Evolutionary conservation across 1,140 invertebrate genomes (phyloP), one percentile per base, ranked within the genome.

Genomic region (Micrasema minimum): DNA sequence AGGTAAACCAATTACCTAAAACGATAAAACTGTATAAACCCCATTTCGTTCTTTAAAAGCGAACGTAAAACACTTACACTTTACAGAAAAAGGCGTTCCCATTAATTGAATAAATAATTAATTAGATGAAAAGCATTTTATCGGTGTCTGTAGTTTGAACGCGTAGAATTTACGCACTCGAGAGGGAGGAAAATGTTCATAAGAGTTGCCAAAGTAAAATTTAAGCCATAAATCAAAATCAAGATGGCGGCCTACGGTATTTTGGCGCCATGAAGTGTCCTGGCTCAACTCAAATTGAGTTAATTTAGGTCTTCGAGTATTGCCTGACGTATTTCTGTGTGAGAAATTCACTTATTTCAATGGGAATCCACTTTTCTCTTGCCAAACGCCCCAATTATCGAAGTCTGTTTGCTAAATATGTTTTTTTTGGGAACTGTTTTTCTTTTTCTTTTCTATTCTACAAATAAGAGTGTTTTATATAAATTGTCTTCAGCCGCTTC

Each of bases 221-320:
- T 48, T 48, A 2, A 10, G 4, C 46, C 2, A 20, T 48, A 48
- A 48, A 48, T 48, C 46, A 48, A 48, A 48, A 22, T 16, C 46
- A 48, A 48, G 18, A 48, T 48, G 46, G 46, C 46, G 46, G 46
- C 46, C 16, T 20, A 48, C 16, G 18, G 46, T 16, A n/a, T 20
- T 22, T 48, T 20, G 46, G 46, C 46, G 46, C 46, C 46, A 48
- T 7, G 18, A 16, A 48, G 46, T 20, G 46, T 16, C 16, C 20
- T 2, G 18, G 7, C 18, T 20, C 46, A 16, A 48, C 46, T 22
- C 46, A 48, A 48, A 48, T 48, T 48, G 16, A 48, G 46, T 48
- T 48, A 48, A 48, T 48, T 48, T 22, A 20, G 16, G 20, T 10
- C 20, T 48, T 16, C 10, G 18, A 48, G 46, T 20, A 20, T 16